Conservation (phyloP, 2,888 invertebrate species). For the Caenorhabditis japonica region DNA sequence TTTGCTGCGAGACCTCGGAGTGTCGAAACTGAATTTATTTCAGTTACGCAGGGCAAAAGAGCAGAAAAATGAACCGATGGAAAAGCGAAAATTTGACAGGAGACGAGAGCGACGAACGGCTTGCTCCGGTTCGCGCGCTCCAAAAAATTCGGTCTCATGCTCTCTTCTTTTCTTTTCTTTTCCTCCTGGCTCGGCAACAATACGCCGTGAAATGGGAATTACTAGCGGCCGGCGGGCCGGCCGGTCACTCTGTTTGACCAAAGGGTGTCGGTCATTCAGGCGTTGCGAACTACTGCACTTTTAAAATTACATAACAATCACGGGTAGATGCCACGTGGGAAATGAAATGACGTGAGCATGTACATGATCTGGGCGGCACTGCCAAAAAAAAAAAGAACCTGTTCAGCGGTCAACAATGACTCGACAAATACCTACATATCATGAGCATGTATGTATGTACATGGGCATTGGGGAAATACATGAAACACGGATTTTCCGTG, state of each 20-base stretch:
- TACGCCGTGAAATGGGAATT: constrained; percentile 38
- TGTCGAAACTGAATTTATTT: no score
- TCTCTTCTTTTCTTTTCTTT: constrained; percentile 1
- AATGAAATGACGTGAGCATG: constrained; percentile 1
- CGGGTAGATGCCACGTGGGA: constrained; percentile 2
- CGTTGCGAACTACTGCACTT: background rate
- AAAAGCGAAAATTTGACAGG: constrained; percentile 29
- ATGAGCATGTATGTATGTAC: no score
- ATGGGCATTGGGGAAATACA: no score
- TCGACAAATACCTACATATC: constrained; percentile 40
- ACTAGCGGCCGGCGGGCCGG: constrained; percentile 21
- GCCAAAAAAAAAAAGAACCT: constrained; percentile 38
- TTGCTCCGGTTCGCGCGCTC: constrained; percentile 13
- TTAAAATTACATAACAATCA: constrained; percentile 20
- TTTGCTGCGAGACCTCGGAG: no score
- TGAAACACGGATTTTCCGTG: constrained; percentile 24
- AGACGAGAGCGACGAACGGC: constrained; percentile 2
- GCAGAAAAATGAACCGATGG: constrained; percentile 1
- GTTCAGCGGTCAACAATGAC: constrained; percentile 46
- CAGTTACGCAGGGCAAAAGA: constrained; percentile 1
- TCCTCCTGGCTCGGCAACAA: no score
- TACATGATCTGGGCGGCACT: constrained; percentile 30
- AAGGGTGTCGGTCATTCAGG: background rate
- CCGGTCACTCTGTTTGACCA: constrained; percentile 8
- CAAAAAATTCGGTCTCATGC: constrained; percentile 32